Base-by-base conservation (phyloP, 2,797 vertebrate genomes). In the Amphiprion clarkii region DNA sequence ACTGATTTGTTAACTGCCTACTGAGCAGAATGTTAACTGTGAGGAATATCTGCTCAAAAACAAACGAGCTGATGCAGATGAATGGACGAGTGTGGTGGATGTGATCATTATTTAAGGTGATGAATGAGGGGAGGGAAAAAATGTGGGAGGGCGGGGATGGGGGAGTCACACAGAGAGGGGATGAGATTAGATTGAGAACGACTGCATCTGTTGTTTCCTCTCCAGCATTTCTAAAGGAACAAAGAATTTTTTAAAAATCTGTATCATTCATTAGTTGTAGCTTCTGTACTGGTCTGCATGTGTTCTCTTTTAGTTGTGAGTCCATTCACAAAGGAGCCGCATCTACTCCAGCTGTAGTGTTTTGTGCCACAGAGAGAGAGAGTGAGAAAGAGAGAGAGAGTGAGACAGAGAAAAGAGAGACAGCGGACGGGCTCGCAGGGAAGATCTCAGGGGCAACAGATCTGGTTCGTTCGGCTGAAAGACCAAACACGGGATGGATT, bases 401-500 rank as follows among this genome's bases (percentile, higher is more conserved):
- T n/a, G 46, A 48, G 44, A n/a, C 17, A 48, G 46, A n/a, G 46
- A 44, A 58, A 56, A 25, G 57, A 31, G 42, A 48, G 78, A 39
- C 65, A 52, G 75, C 0, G 13, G 56, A 17, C 61, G 65, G 75
- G 25, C 83, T 75, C 49, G n/a, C 8, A 64, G 77, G 59, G 67
- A 73, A 77, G 74, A 81, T 88, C 79, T 84, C 63, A 5, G 78
- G 82, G 80, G 90, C 76, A 82, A 71, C 83, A 71, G 82, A 87
- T 87, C 80, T 77, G 83, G 82, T 88, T 80, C 81, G 78, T 75
- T 78, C 51, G 27, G 74, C 82, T 83, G 73, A 66, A 67, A 87
- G 76, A 84, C 79, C 73, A 76, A 79, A 87, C 71, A 56, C 81
- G 54, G 82, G 71, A 91, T 89, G 89, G 88, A 90, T 93, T 87